Evolutionary conservation across 2,888 invertebrate genomes (phyloP).

Genomic region (Synanthedon andrenaeformis): DNA sequence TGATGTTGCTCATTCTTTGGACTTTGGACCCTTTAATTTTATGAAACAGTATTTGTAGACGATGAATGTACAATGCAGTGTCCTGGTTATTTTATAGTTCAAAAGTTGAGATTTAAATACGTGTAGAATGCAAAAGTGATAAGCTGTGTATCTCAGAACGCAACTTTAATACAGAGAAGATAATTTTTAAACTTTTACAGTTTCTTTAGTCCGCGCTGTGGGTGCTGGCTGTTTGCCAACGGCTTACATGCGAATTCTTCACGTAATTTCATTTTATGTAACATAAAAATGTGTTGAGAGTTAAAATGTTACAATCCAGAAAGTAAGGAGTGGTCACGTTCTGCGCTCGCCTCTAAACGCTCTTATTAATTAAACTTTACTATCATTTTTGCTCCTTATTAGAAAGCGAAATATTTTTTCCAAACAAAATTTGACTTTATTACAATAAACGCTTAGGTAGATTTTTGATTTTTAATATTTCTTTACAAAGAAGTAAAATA

Average conservation of each 20-base stretch:
- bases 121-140: slow-evolving; percentile 1
- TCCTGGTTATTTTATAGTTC: not conserved
- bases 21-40: too few species aligned
- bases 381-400: not conserved
- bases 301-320: slow-evolving; percentile 20
- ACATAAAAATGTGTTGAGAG: slow-evolving; percentile 21
- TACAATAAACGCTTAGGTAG: too few species aligned
- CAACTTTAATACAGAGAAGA: slow-evolving; percentile 6
- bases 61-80: too few species aligned
- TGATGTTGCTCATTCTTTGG: too few species aligned
- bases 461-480: too few species aligned
- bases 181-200: slow-evolving; percentile 12
- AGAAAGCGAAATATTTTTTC: too few species aligned
- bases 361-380: not conserved
- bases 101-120: not conserved
- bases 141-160: slow-evolving; percentile 5
- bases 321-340: slow-evolving; percentile 8
- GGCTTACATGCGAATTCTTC: slow-evolving; percentile 29
- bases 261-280: slow-evolving; percentile 33
- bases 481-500: too few species aligned
- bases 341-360: slow-evolving; percentile 2
- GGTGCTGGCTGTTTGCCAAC: slow-evolving; percentile 29
- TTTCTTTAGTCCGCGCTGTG: slow-evolving; percentile 8
- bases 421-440: too few species aligned
- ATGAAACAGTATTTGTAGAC: too few species aligned